Percentiles rank a stretch among this genome's conserved stretches.
Evolutionary conservation across 1,140 invertebrate genomes (phyloP).

Genomic region (Ylistrum balloti): DNA sequence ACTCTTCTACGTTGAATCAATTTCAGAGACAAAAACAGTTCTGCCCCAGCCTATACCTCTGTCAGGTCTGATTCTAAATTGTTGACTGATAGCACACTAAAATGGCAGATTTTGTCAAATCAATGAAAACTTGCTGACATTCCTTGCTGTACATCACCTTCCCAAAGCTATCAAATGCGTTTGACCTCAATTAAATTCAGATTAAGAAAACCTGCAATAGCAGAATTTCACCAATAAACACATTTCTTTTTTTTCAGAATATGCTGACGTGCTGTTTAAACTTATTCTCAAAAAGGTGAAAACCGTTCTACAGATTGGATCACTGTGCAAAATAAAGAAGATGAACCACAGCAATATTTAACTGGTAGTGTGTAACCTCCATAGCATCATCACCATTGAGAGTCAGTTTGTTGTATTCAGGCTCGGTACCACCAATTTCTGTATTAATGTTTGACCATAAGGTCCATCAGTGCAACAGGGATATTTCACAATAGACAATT

Average conservation of each 20-base stretch:
- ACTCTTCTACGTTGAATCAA: neutral
- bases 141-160: neutral
- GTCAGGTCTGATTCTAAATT: neutral
- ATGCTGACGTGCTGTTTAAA: no score
- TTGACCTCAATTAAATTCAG: neutral
- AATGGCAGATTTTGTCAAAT: conserved; percentile 22
- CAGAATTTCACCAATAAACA: neutral
- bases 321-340: no score
- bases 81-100: neutral
- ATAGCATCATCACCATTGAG: no score
- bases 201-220: neutral
- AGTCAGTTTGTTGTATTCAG: no score
- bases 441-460: no score
- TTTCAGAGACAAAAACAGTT: conserved; percentile 16
- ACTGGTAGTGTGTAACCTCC: no score
- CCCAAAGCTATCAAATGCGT: neutral
- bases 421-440: no score
- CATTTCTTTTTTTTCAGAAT: neutral
- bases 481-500: no score
- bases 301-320: neutral
- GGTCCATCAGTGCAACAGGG: no score
- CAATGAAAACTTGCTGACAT: neutral
- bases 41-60: neutral
- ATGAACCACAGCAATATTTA: no score
- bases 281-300: neutral